Base-by-base conservation (phyloP, 2,113 vertebrate genomes). In the Rhynchomys soricoides region DNA sequence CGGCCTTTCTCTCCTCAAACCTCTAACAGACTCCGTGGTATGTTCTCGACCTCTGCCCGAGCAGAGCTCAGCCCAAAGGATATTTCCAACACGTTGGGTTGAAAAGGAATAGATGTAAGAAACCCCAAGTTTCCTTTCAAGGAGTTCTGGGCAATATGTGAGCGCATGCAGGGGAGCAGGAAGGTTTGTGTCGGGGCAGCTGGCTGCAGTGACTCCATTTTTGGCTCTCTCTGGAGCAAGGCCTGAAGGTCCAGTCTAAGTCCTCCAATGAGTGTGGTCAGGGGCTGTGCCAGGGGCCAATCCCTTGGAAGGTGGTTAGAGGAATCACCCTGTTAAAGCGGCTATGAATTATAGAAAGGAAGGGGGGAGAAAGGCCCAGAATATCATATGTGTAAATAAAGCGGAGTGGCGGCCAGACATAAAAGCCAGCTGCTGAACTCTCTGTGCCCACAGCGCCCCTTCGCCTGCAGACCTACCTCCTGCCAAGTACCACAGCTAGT, bases 301-400 rank as follows among this genome's bases (percentile, higher is more conserved):
- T 97, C 97, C 98, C 97, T 98, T 91, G 94, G 97, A 96, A 98
- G 96, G 96, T 2, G 55, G 94, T 75, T 96, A 78, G 95, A 98
- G 97, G 97, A 98, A 98, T 98, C 97, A 97, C 97, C 97, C 97
- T 95, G 98, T 96, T 98, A 98, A 98, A 98, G 95, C 11, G 97
- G 98, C 95, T 96, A 98, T 96, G 97, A 98, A 98, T 98, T 98
- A 98, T 88, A 98, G 96, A 98, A 93, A 93, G 89, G 95, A 87
- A 85, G 83, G 55, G 71, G 92, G 92, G 93, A 73, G 95, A 88
- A 96, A 97, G 97, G 87, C 79, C 85, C 66, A 82, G 78, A 95
- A 90, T 93, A 97, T 98, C 98, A 95, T 96, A 97, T 98, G 97
- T 98, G 96, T 98, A 98, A 98, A 97, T 98, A 98, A 98, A 93